phyloP scores from a whole-genome alignment of 2,113 vertebrate species.

The Pachyramphus minor region DNA sequence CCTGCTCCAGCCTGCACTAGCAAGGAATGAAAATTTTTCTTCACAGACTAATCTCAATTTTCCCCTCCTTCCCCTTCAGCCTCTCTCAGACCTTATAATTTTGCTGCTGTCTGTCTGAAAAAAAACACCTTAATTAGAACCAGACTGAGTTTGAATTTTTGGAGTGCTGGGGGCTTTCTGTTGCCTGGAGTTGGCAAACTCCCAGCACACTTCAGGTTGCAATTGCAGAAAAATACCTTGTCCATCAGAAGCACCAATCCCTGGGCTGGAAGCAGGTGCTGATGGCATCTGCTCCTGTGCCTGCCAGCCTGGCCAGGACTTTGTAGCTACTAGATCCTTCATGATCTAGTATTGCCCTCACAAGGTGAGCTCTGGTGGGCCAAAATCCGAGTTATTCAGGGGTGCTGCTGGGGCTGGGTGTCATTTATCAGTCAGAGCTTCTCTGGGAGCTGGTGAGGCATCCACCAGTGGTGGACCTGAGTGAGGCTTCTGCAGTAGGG shows the following conservation, averaged over 20 bases:
- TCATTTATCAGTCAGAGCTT: not conserved
- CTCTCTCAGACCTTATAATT: not conserved
- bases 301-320: not conserved
- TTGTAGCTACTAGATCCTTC: not conserved
- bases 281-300: not conserved
- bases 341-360: not conserved
- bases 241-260: not conserved
- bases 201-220: not conserved
- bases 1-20: not conserved
- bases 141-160: not conserved
- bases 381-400: accelerated
- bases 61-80: not conserved
- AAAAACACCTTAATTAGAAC: not conserved
- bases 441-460: not conserved
- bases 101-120: not conserved
- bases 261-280: not conserved
- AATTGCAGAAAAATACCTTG: not conserved
- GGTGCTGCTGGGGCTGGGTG: not conserved
- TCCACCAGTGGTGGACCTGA: not conserved
- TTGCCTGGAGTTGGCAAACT: not conserved
- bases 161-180: not conserved
- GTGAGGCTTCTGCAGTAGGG: not conserved
- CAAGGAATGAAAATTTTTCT: not conserved
- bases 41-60: not conserved
- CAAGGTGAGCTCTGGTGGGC: not conserved